Conservation (phyloP, 2,888 invertebrate species). For the Lasioglossum calceatum region DNA sequence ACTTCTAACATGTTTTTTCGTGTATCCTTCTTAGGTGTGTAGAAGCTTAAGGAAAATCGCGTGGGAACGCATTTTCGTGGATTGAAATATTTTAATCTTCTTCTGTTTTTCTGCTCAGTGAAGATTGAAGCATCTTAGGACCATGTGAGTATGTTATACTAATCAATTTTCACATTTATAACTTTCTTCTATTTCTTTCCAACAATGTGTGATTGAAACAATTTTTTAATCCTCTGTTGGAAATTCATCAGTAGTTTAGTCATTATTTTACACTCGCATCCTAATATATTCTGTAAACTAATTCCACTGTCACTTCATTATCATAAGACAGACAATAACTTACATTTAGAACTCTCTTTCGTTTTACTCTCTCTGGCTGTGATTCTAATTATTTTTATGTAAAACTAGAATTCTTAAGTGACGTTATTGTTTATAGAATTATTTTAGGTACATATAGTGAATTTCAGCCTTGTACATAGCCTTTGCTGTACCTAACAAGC, state of each 20-base stretch:
- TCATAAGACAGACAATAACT: background rate
- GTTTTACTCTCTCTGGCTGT: background rate
- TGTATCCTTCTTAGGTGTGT: slow-evolving; percentile 80
- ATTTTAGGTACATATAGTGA: background rate
- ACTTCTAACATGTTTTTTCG: slow-evolving; percentile 63
- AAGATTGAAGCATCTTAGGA: slow-evolving; percentile 71
- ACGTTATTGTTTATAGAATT: background rate
- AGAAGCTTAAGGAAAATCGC: slow-evolving; percentile 76
- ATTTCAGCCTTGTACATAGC: slow-evolving; percentile 7
- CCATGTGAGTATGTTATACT: slow-evolving; percentile 74
- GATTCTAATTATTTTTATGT: background rate
- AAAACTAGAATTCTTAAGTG: background rate
- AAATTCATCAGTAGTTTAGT: background rate
- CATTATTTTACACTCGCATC: background rate
- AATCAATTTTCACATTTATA: background rate
- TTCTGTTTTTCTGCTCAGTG: slow-evolving; percentile 74
- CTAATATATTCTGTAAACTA: background rate
- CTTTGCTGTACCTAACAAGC: background rate
- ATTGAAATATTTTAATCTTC: slow-evolving; percentile 74
- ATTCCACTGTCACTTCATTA: background rate
- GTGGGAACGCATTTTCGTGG: slow-evolving; percentile 78
- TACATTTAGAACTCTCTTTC: background rate
- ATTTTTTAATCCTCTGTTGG: background rate
- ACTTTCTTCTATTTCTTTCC: background rate
- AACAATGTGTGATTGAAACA: background rate